Conservation (phyloP, 92 coral and sea anemone genomes). For the Zoanthus solanderi region DNA sequence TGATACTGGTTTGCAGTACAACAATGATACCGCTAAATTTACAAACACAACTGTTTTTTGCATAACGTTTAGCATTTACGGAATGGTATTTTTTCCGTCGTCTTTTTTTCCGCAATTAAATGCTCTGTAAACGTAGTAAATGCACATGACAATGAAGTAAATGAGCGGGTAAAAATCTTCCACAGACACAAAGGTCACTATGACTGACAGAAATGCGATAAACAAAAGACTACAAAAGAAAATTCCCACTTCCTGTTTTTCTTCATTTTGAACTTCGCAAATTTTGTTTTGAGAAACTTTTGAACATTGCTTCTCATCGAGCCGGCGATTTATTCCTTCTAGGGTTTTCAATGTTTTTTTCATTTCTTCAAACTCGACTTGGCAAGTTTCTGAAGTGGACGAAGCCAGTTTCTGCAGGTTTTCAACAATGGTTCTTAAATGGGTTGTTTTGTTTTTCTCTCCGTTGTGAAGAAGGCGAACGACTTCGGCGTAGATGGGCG, state of each 20-base stretch:
- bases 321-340: no score
- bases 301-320: neutral
- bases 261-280: no score
- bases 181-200: conserved; percentile 7
- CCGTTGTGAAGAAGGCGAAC: neutral
- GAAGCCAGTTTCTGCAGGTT: neutral
- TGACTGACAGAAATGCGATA: conserved; percentile 20
- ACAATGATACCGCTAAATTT: no score
- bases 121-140: conserved; percentile 22
- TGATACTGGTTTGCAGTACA: no score
- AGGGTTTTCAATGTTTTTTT: neutral
- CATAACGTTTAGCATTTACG: no score
- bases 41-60: no score
- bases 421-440: neutral
- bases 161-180: neutral
- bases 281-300: neutral
- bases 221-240: conserved; percentile 12
- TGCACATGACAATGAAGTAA: conserved; percentile 3
- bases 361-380: conserved; percentile 20
- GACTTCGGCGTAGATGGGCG: neutral
- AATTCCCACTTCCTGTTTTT: conserved; percentile 19
- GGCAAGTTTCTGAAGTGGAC: neutral
- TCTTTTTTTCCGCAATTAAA: neutral
- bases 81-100: no score
- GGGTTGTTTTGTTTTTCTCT: neutral